phyloP scores from a whole-genome alignment of 2,888 invertebrate genomes.

The Oegoconia quadripuncta region DNA sequence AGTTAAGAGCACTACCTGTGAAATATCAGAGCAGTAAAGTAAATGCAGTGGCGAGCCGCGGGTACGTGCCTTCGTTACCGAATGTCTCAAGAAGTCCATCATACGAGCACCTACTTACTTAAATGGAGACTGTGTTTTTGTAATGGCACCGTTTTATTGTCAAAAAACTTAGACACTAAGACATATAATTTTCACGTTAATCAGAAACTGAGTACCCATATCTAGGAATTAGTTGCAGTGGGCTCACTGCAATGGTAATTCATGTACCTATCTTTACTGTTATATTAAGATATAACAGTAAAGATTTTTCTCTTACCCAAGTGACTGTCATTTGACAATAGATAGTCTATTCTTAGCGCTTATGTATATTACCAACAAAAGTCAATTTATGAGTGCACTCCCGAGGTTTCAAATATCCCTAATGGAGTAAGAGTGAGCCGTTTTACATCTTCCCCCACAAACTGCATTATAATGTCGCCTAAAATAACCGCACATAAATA shows the following conservation, averaged over 20 bases:
- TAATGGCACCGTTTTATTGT: constrained; percentile 4
- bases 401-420: constrained; percentile 76
- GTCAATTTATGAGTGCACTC: constrained; percentile 77
- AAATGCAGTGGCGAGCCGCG: constrained; percentile 67
- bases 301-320: no score
- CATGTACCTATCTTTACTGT: no score
- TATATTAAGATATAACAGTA: no score
- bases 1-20: constrained; percentile 76
- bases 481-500: constrained; percentile 79
- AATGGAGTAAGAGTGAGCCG: constrained; percentile 76
- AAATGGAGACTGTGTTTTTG: constrained; percentile 5
- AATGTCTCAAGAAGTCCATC: constrained; percentile 9
- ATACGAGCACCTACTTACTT: constrained; percentile 6
- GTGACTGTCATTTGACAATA: constrained; percentile 34
- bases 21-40: constrained; percentile 78
- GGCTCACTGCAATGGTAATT: no score
- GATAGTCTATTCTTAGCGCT: constrained; percentile 60
- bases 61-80: constrained; percentile 49
- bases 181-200: no score
- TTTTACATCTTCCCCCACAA: constrained; percentile 77
- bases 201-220: no score
- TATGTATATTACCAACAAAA: constrained; percentile 67
- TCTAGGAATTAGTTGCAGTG: no score
- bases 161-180: background rate
- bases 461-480: constrained; percentile 77